These are phyloP conservation scores for Crocodylus rhombifer DNA, from an alignment of 2,797 vertebrate species.

Conservation along the genomic window DNA sequence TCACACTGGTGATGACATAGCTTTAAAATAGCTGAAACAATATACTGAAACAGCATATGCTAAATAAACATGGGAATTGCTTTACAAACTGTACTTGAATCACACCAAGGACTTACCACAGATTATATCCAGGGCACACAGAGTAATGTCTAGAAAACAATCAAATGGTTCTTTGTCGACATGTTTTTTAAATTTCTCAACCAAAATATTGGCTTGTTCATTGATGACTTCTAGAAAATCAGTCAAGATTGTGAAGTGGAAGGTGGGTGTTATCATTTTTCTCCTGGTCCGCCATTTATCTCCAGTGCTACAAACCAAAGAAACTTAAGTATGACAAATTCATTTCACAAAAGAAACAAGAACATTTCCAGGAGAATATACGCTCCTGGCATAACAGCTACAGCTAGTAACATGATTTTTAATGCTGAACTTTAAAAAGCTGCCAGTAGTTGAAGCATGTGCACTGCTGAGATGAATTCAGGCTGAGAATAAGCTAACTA, in stretches of 20 bases:
- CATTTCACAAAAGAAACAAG: neutral
- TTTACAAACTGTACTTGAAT: no score
- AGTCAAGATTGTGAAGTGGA: conserved; percentile 93
- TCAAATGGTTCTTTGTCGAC: conserved; percentile 88
- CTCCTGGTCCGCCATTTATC: conserved; percentile 91
- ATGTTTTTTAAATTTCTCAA: conserved; percentile 87
- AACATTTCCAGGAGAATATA: neutral
- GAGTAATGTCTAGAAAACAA: conserved; percentile 87
- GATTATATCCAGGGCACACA: conserved; percentile 96
- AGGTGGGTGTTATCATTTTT: conserved; percentile 96
- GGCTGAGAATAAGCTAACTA: neutral
- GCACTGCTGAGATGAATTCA: neutral
- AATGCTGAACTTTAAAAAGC: neutral
- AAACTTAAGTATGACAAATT: neutral
- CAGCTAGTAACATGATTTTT: neutral
- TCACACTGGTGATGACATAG: no score
- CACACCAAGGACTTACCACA: conserved; percentile 85
- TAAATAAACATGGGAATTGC: no score
- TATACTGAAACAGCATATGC: no score
- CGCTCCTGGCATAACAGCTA: neutral
- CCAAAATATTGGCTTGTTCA: conserved; percentile 89
- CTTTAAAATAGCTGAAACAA: no score
- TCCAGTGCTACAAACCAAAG: conserved; percentile 85
- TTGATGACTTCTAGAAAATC: conserved; percentile 97
- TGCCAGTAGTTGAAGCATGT: neutral